Evolutionary conservation across 2,113 vertebrate species (phyloP), one percentile per base, ranked within the genome.

Genomic region (Melozone crissalis): DNA sequence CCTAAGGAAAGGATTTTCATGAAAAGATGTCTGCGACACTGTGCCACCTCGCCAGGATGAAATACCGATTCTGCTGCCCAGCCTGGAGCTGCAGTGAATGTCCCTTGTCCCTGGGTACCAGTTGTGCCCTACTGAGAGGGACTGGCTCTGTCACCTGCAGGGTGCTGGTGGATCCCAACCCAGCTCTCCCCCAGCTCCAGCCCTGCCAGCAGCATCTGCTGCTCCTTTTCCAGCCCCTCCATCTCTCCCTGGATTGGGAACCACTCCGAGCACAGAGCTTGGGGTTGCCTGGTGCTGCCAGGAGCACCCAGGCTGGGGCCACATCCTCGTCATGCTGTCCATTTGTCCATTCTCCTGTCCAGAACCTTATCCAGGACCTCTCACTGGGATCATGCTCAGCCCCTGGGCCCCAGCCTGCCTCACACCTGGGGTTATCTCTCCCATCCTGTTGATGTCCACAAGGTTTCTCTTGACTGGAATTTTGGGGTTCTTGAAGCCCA

Each of bases 81-180:
- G 11, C 28, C 46, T 49, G 71, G 13, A 43, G 47, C 26, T 79
- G 79, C 30, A 23, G 2, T 7, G 43, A 7, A 5, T 6, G 27
- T 22, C 26, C 5, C 0, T 26, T 37, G 17, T 12, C 43, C 69
- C 41, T 77, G 7, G 11, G 43, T 8, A 3, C 17, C 31, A 14
- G n/a, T 1, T 1, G 5, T 49, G 27, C 2, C 44, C 84, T 18
- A 1, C 28, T 0, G 0, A 31, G 43, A 31, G 16, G 57, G 8
- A 0, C 9, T 26, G 31, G 41, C 21, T 62, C 55, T 2, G 0
- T 24, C 43, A 7, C 28, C 52, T 63, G 57, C 12, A 20, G 6
- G 30, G 4, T 52, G 33, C 75, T 72, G 72, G 7, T 7, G 19
- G 44, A 68, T 35, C 49, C 67, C 72, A 86, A 1, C 6, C 18